These are phyloP conservation scores for Brachypteracias leptosomus DNA, from an alignment of 2,113 vertebrate species.

Conservation along the genomic window DNA sequence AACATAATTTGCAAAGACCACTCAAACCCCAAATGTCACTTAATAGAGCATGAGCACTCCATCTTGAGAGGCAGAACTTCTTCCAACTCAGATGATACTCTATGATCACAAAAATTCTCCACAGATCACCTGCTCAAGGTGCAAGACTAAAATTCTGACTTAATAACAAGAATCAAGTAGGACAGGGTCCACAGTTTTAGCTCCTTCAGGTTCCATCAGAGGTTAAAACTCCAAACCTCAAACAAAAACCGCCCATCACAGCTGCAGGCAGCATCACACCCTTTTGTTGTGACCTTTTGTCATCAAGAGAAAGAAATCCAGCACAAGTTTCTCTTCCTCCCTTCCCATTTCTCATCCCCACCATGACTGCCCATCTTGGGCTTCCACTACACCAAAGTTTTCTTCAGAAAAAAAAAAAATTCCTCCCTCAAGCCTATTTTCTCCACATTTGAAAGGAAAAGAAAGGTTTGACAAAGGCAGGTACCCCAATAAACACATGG, in stretches of 20 bases:
- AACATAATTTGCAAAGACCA: neutral
- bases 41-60: neutral
- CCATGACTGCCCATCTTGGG: too few species aligned
- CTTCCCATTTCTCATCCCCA: neutral
- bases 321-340: conserved; percentile 15
- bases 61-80: neutral
- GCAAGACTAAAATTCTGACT: conserved; percentile 37
- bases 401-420: neutral
- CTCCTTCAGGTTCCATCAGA: conserved; percentile 38
- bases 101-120: neutral
- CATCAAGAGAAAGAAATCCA: conserved; percentile 57
- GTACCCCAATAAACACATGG: neutral
- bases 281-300: neutral
- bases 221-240: conserved; percentile 40
- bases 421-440: neutral
- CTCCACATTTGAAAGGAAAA: neutral
- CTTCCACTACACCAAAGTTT: neutral
- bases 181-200: neutral
- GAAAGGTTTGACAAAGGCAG: neutral
- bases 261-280: neutral
- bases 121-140: neutral
- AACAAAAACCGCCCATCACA: conserved; percentile 20
- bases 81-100: neutral
- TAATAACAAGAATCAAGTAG: conserved; percentile 26
- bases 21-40: neutral